These are phyloP conservation scores for Tribolium castaneum DNA, from an alignment of 1,140 invertebrate genomes.

Conservation along the genomic window DNA sequence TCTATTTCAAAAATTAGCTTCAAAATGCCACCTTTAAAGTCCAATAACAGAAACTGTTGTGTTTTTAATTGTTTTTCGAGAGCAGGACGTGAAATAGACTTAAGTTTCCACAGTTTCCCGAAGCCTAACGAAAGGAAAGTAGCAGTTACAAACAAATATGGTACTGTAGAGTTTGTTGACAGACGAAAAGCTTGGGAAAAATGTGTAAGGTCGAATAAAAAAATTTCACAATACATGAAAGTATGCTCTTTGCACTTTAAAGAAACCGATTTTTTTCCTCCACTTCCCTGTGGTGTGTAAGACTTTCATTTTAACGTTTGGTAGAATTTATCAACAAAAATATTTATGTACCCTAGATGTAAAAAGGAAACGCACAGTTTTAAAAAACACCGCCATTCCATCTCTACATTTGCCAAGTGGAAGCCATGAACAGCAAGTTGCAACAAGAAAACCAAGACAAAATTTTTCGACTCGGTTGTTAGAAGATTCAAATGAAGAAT, in stretches of 20 bases:
- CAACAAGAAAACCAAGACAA: too few species aligned
- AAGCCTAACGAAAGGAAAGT: neutral
- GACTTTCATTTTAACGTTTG: neutral
- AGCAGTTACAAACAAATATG: neutral
- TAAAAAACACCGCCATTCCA: too few species aligned
- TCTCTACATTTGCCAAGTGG: too few species aligned
- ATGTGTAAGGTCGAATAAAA: neutral
- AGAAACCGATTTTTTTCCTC: neutral
- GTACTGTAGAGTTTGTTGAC: neutral
- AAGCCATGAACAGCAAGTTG: too few species aligned
- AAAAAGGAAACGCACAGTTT: too few species aligned
- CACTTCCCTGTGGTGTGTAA: neutral
- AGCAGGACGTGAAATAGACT: neutral
- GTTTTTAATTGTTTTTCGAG: neutral
- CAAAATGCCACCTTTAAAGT: neutral
- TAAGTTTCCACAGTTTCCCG: neutral
- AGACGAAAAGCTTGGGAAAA: neutral
- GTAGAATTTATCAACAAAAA: neutral
- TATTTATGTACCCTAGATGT: neutral
- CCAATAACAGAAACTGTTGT: neutral
- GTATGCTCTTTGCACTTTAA: neutral
- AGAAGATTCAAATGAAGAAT: too few species aligned
- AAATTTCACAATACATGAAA: neutral
- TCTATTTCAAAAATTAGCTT: too few species aligned
- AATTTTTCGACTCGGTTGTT: too few species aligned